Evolutionary conservation across 2,888 invertebrate genomes (phyloP), one percentile per base, ranked within the genome.

Genomic region (Euproctis similis): DNA sequence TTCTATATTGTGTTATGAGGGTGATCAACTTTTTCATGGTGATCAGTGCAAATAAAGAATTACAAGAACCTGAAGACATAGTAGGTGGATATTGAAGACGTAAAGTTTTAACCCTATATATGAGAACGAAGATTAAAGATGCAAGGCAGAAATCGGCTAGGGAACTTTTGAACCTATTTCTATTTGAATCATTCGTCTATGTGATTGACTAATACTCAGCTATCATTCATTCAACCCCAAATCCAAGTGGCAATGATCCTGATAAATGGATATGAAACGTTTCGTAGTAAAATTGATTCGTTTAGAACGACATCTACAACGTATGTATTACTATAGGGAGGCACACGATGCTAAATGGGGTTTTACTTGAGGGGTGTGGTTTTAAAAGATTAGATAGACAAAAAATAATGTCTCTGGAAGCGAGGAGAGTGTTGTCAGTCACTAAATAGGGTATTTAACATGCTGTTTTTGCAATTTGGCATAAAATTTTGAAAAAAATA

Each of bases 181-280:
- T 34, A 48, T 47, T 43, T 41, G 30, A 31, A 17, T 28, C 48
- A 49, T 49, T 47, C 28, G 28, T 49, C 48, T 39, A 31, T 39
- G 37, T 30, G 41, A 14, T 27, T 33, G 36, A 17, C 34, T 49
- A 44, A 49, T 51, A 41, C 35, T 11, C 2, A 25, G 44, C 35
- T 30, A 49, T 51, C 52, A 47, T 44, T 49, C 44, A 44, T 51
- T 43, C 37, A 31, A 30, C 21, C 22, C 29, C 22, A 26, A 28
- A 28, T 35, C 16, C 12, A 24, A 32, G 12, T 32, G 31, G 16
- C 28, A 23, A n/a, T 31, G 34, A 49, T 37, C 52, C 34, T 47
- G 44, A 49, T 47, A 37, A 47, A 49, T 49, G 47, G 48, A 41
- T 47, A 43, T 43, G 39, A 51, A 44, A 44, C 41, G 44, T 19